Conservation (phyloP, 1,140 invertebrate genomes). For the Eriocheir sinensis region DNA sequence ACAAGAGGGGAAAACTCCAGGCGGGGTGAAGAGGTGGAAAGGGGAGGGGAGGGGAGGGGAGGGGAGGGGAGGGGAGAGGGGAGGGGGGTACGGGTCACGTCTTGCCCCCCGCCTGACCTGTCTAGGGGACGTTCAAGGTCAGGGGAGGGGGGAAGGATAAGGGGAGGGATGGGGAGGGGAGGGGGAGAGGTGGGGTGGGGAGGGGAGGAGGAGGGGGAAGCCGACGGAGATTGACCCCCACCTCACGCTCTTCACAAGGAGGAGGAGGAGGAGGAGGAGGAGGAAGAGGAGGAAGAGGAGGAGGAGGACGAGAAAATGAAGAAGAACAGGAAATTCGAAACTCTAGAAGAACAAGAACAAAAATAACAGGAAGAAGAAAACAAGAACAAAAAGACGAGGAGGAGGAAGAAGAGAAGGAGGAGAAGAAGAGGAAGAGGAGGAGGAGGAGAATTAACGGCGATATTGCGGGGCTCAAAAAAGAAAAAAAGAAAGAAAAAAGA, state of each 20-base stretch:
- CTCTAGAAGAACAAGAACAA: too few relatives aligned
- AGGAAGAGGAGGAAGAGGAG: background rate
- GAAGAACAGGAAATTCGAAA: background rate
- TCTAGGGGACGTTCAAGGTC: conserved; percentile 44
- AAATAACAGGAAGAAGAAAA: too few relatives aligned
- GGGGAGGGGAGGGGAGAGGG: background rate
- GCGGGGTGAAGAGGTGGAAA: too few relatives aligned
- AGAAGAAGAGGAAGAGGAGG: background rate
- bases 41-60: background rate
- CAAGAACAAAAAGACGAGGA: too few relatives aligned
- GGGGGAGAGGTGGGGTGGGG: background rate
- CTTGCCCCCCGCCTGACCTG: conserved; percentile 49
- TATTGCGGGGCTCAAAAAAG: too few relatives aligned
- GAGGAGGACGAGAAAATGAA: background rate
- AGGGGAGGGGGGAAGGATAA: background rate
- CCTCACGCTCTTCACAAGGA: background rate
- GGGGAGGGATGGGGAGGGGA: background rate
- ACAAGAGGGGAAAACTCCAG: background rate
- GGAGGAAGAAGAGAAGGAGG: background rate
- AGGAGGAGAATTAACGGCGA: too few relatives aligned
- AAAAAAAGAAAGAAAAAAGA: too few relatives aligned
- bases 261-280: background rate
- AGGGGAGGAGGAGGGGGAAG: background rate
- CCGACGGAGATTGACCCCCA: background rate
- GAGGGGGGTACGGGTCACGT: conserved; percentile 9